Percentiles rank a stretch among this genome's conserved stretches.
Evolutionary conservation across 1,140 invertebrate genomes (phyloP).

Genomic region (Latrodectus geometricus): DNA sequence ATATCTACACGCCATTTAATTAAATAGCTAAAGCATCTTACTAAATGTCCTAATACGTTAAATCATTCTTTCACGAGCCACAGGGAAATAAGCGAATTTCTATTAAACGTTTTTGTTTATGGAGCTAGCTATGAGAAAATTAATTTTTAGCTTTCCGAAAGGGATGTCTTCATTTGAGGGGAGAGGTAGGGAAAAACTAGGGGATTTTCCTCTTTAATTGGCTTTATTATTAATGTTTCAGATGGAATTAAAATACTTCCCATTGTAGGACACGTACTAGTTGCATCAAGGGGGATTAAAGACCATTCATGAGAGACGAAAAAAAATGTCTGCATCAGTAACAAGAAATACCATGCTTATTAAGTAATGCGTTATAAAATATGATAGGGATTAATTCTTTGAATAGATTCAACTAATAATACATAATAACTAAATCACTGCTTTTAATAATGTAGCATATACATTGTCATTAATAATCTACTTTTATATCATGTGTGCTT

Average conservation of each 20-base stretch:
- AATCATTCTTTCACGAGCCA: neutral
- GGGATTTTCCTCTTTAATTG: neutral
- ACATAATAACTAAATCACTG: no score
- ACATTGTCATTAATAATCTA: no score
- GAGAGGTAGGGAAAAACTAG: neutral
- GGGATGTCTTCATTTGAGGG: neutral
- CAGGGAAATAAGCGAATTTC: neutral
- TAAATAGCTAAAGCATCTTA: slow-evolving; percentile 1
- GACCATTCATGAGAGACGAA: neutral
- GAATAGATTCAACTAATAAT: no score
- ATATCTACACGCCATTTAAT: slow-evolving; percentile 27
- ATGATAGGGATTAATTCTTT: no score
- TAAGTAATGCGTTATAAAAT: no score
- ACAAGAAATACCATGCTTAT: no score
- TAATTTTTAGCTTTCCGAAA: neutral
- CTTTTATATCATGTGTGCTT: no score
- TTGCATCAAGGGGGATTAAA: neutral
- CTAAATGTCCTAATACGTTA: neutral
- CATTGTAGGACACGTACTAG: neutral
- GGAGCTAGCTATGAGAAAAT: neutral
- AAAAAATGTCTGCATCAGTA: no score
- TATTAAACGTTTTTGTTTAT: slow-evolving; percentile 17
- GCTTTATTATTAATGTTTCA: slow-evolving; percentile 1
- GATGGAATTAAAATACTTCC: neutral
- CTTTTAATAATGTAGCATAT: no score